Evolutionary conservation across 2,888 invertebrate species (phyloP).

Genomic region (Heliconius erato): DNA sequence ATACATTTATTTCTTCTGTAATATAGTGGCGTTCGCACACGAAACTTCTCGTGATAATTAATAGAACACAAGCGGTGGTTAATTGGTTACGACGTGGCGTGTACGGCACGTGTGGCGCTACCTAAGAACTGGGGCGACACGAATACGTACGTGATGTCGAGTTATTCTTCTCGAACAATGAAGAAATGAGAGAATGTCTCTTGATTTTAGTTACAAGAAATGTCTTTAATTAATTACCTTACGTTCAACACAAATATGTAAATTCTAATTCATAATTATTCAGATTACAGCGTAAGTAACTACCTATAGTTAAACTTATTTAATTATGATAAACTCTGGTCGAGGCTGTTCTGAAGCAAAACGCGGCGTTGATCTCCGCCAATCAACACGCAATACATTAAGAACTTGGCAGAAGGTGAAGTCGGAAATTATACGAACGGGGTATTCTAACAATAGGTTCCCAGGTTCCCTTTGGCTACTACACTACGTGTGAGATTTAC

Average conservation of each 20-base stretch:
- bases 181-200: slow-evolving; percentile 39
- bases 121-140: slow-evolving; percentile 31
- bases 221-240: slow-evolving; percentile 39
- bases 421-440: no score
- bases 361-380: no score
- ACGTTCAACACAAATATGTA: slow-evolving; percentile 43
- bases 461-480: no score
- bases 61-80: slow-evolving; percentile 35
- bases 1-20: slow-evolving; percentile 7
- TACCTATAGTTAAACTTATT: no score
- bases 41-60: slow-evolving; percentile 32
- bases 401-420: no score
- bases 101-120: slow-evolving; percentile 35
- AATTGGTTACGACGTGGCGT: slow-evolving; percentile 37
- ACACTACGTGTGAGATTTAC: background rate
- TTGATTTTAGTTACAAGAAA: slow-evolving; percentile 50
- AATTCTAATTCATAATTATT: slow-evolving; percentile 32
- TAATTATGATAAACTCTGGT: slow-evolving; percentile 19
- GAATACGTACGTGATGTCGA: slow-evolving; percentile 44
- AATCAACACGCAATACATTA: no score
- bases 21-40: slow-evolving; percentile 19
- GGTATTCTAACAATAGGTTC: no score
- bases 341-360: no score
- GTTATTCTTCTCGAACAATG: slow-evolving; percentile 42
- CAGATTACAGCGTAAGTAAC: slow-evolving; percentile 9